Percentiles rank a stretch among this genome's conserved stretches.
These are phyloP conservation scores for Steatocranus sp. DNA, from an alignment of 2,797 vertebrate species.

Conservation along the genomic window DNA sequence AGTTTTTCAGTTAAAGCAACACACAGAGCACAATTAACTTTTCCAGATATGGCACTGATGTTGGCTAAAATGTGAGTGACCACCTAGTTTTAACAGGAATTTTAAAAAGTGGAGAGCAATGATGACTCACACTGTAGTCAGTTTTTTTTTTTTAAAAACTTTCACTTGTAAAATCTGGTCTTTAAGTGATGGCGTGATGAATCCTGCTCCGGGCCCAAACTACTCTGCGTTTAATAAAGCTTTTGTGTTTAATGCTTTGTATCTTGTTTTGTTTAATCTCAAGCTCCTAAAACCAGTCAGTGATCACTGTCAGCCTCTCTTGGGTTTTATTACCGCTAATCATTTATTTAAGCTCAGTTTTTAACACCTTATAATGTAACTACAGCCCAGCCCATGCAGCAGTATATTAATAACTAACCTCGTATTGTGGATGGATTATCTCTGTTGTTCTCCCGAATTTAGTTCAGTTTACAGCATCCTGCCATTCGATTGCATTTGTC, in stretches of 20 bases:
- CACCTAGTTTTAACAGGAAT: rapidly evolving
- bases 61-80: not conserved
- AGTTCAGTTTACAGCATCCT: not conserved
- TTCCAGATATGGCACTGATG: not conserved
- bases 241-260: not conserved
- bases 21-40: not conserved
- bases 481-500: rapidly evolving
- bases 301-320: not conserved
- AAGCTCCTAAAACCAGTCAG: not conserved
- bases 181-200: not conserved
- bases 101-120: not conserved
- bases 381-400: not conserved
- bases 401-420: not conserved
- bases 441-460: rapidly evolving
- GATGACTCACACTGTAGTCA: not conserved
- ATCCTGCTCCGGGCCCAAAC: not conserved
- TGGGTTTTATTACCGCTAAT: rapidly evolving
- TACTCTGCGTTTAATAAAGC: not conserved
- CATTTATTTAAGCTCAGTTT: not conserved
- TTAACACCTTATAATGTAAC: not conserved
- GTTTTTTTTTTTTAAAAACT: not conserved
- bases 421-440: rapidly evolving
- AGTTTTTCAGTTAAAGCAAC: rapidly evolving
- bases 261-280: not conserved
- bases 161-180: not conserved